A percentile compares a stretch with the other conserved stretches of the same genome.
Conservation (phyloP, 1,140 invertebrate genomes). For the Drosophila repletoides region DNA sequence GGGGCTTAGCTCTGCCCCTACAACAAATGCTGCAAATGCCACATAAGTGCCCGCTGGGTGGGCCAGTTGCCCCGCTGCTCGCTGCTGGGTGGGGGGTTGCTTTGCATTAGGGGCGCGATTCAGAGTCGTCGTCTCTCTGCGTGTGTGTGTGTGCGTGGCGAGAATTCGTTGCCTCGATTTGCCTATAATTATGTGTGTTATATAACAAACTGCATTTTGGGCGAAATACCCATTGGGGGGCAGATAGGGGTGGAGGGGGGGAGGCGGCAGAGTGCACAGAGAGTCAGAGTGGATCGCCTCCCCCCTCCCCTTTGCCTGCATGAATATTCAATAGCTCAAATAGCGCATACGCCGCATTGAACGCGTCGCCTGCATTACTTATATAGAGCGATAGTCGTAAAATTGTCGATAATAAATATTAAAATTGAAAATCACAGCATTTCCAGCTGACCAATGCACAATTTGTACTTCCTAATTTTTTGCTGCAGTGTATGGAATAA, state of each 20-base stretch:
- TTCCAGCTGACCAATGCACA: background rate
- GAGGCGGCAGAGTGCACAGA: background rate
- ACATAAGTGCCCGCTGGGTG: conserved; percentile 67
- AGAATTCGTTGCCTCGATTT: conserved; percentile 80
- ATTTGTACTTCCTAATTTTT: background rate
- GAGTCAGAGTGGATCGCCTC: background rate
- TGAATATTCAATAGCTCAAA: conserved; percentile 79
- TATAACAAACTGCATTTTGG: conserved; percentile 78
- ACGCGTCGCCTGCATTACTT: conserved; percentile 38
- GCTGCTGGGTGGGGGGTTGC: background rate
- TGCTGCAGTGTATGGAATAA: background rate
- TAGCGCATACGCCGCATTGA: conserved; percentile 70
- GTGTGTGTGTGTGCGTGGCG: conserved; percentile 60
- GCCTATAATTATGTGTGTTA: conserved; percentile 81
- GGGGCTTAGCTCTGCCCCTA: conserved; percentile 14
- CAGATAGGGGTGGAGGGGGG: background rate
- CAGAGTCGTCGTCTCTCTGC: conserved; percentile 1
- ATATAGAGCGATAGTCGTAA: conserved; percentile 30
- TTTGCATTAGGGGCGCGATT: conserved; percentile 42
- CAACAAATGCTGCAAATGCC: conserved; percentile 73
- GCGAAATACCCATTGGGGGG: conserved; percentile 50
- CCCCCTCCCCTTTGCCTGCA: conserved; percentile 58
- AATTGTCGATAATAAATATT: conserved; percentile 78
- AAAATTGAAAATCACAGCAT: conserved; percentile 58
- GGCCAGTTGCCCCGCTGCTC: too few species aligned